Base-by-base conservation (phyloP, 2,113 vertebrate species). In the Austrofundulus limnaeus region DNA sequence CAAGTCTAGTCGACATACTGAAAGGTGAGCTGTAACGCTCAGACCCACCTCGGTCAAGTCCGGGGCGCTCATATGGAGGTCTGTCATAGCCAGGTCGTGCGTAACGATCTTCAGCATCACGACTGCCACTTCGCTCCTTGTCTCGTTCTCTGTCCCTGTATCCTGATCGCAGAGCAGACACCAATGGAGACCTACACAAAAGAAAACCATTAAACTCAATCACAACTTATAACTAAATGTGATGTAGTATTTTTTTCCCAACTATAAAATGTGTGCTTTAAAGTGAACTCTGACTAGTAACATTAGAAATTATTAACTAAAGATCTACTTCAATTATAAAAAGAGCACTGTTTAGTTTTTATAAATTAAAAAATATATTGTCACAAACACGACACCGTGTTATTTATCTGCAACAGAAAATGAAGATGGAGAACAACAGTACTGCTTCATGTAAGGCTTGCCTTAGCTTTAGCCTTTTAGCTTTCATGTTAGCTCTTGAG, bases 21-120 rank as follows among this genome's bases (percentile, higher is more conserved):
- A 95, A 98, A 65, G 93, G 89, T 28, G 94, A 90, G 57, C 95
- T 90, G 38, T 94, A 98, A 0, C 94, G 94, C 49, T 99, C 97
- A 52, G 93, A 80, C 41, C 37, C 79, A 66, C 93, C 91, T 19
- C 96, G 89, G n/a, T 99, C 96, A 38, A 55, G 76, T 48, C 54
- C 38, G 6, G 54, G 84, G 20, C 96, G 91, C 51, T 98, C 96
- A 46, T 94, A 98, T 0, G 93, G 87, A 2, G 92, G 89, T 72
- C 96, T 92, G 37, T 98, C 96, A 60, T 94, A 96, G n/a, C 91
- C 91, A 23, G 94, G 87, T 61, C 94, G 94, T 60, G 92, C 93
- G 21, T 94, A 94, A 79, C 93, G 90, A 4, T 97, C 96, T 24
- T 98, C 97, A 70, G 80, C 68, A 47, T 93, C 92, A 4, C 88